Base-by-base conservation (phyloP, 1,140 invertebrate genomes). In the Zaprionus africanus region DNA sequence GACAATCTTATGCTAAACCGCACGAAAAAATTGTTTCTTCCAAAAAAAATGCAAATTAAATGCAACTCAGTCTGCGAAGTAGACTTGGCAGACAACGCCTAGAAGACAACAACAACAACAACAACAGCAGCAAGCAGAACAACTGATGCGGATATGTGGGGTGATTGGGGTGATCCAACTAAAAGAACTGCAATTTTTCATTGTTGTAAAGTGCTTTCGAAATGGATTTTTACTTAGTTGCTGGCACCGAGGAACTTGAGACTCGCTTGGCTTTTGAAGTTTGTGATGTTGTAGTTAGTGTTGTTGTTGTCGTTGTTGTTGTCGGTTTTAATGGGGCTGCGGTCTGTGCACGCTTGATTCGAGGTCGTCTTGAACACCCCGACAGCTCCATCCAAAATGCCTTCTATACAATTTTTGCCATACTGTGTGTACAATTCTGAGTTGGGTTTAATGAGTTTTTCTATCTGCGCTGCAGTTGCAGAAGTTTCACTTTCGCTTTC, bases 381-480 rank as follows among this genome's bases (percentile, higher is more conserved):
- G 38, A 60, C 12, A 2, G 1, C 15, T 7, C 22, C 15, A 19
- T 19, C 19, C 49, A 56, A 46, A 46, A 46, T 46, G n/a, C 41
- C 60, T 26, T 59, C 17, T 66, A n/a, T 41, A 36, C 59, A 69
- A 15, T 56, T 56, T 36, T 69, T 38, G 31, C 53, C 34, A 51
- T 56, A 34, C 64, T 58, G 36, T 58, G 63, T 59, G 43, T 22
- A 71, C 38, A 62, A 57, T 64, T 73, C 76, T 81, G 77, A 87
- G 84, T 87, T 88, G 60, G 65, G 76, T 79, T 83, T 83, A 73
- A 62, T 57, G 51, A 64, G 53, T 65, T 63, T 53, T 53, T 57
- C 60, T 78, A 86, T 86, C 82, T 84, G 82, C 80, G 80, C 70
- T 87, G 83, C 80, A 87, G 83, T 82, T 70, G 65, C 65, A 71